A percentile compares a stretch with the other conserved stretches of the same genome.
These are phyloP conservation scores for Opisthocomus hoazin DNA, from an alignment of 2,113 vertebrate species.

Conservation along the genomic window DNA sequence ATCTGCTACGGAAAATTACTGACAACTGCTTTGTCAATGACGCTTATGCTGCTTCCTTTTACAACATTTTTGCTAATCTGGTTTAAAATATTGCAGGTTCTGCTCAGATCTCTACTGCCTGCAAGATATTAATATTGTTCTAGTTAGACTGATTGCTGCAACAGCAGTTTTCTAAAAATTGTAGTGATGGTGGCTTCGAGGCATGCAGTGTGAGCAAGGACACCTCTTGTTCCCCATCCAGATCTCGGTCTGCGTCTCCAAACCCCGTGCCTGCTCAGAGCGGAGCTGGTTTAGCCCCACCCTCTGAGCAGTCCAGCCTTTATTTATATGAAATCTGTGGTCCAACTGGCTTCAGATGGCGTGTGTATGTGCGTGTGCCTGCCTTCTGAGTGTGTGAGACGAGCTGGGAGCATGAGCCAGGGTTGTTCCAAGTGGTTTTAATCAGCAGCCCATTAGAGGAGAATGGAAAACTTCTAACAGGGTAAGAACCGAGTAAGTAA, in stretches of 20 bases:
- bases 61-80: neutral
- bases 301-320: conserved; percentile 64
- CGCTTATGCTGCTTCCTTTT: neutral
- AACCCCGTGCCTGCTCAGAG: neutral
- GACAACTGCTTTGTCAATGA: neutral
- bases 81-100: conserved; percentile 5
- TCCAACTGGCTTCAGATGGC: conserved; percentile 64
- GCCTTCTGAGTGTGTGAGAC: conserved; percentile 56
- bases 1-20: neutral
- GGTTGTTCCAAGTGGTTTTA: conserved; percentile 70
- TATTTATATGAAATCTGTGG: conserved; percentile 62
- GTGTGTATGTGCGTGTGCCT: conserved; percentile 58
- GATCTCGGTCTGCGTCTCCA: neutral
- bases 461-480: conserved; percentile 65
- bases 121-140: neutral
- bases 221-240: neutral
- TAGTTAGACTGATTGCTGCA: neutral
- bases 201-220: neutral
- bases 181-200: neutral
- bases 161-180: conserved; percentile 49
- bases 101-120: neutral
- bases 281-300: conserved; percentile 59
- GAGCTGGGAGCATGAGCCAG: conserved; percentile 61
- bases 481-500: conserved; percentile 74
- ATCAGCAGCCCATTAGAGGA: conserved; percentile 66